Evolutionary conservation across 2,113 vertebrate species (phyloP).

Genomic region (Peromyscus leucopus): DNA sequence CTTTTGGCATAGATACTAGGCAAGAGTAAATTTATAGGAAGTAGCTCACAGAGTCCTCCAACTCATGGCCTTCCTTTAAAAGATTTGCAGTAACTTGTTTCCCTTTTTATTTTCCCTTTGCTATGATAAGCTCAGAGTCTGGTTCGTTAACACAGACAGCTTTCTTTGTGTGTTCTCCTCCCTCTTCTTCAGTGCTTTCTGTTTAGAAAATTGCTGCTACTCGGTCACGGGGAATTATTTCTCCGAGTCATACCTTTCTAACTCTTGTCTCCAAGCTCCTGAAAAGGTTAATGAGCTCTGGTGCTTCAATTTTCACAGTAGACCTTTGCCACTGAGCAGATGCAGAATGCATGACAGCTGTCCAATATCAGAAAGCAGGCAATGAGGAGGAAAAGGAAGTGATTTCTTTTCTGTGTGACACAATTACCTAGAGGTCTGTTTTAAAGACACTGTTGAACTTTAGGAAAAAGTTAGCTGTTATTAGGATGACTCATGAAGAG

Average conservation of each 20-base stretch:
- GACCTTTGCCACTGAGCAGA: conserved; percentile 74
- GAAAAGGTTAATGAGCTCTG: conserved; percentile 75
- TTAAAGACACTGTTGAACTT: conserved; percentile 51
- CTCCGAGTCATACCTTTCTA: conserved; percentile 66
- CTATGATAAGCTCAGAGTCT: conserved; percentile 64
- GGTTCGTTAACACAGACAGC: conserved; percentile 76
- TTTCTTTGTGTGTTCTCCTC: conserved; percentile 62
- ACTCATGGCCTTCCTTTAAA: background rate
- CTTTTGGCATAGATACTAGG: background rate
- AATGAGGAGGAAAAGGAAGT: background rate
- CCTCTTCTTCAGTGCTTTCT: conserved; percentile 45
- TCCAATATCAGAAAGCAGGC: conserved; percentile 51
- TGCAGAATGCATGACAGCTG: conserved; percentile 76
- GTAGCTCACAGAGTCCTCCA: background rate
- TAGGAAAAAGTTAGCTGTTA: conserved; percentile 46
- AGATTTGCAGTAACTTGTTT: conserved; percentile 8
- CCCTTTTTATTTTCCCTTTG: conserved; percentile 19
- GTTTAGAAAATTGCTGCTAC: conserved; percentile 74
- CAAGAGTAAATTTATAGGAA: conserved; percentile 20
- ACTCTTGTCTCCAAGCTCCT: conserved; percentile 59
- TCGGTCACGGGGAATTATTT: conserved; percentile 76
- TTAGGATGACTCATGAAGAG: conserved; percentile 33
- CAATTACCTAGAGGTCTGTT: conserved; percentile 64
- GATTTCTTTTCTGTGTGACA: conserved; percentile 58
- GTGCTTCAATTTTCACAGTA: conserved; percentile 69